A percentile compares a stretch with the other conserved stretches of the same genome.
Evolutionary conservation across 1,140 invertebrate genomes (phyloP).

Genomic region (Pseudomyrmex dendroicus): DNA sequence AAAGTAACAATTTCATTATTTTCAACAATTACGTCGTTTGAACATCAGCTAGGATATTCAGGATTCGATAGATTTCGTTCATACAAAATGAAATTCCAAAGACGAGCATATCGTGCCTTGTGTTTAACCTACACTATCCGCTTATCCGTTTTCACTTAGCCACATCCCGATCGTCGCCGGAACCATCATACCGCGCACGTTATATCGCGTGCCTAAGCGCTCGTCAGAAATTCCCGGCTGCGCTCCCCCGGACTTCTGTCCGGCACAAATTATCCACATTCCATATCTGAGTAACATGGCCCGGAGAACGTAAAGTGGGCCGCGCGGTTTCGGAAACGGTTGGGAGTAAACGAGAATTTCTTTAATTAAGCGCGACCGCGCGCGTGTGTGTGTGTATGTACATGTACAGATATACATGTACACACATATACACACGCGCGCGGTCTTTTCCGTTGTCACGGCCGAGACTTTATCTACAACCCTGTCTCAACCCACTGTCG

Average conservation of each 20-base stretch:
- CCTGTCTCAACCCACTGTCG: constrained; percentile 15
- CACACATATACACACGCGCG: not conserved
- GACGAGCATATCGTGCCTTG: not conserved
- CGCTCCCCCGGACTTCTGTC: constrained; percentile 3
- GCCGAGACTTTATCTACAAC: constrained; percentile 62
- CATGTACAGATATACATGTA: too few relatives aligned
- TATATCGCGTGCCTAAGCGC: constrained; percentile 42
- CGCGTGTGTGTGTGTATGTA: too few relatives aligned
- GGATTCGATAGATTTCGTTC: not conserved
- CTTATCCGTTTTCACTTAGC: constrained; percentile 46
- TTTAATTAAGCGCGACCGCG: constrained; percentile 68
- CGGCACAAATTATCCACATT: constrained; percentile 67
- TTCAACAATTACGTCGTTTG: not conserved
- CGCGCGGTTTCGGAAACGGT: constrained; percentile 16
- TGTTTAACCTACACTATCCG: constrained; percentile 4
- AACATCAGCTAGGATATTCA: not conserved
- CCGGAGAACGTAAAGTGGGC: constrained; percentile 9
- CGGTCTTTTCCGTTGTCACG: not conserved
- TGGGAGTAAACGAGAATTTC: constrained; percentile 68
- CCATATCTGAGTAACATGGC: constrained; percentile 56
- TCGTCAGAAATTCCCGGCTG: constrained; percentile 51
- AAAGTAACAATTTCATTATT: not conserved
- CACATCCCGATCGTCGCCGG: constrained; percentile 51
- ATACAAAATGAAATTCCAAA: constrained; percentile 31
- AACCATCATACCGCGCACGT: constrained; percentile 35